phyloP scores from a whole-genome alignment of 2,797 vertebrate genomes.

The Capromys pilorides region DNA sequence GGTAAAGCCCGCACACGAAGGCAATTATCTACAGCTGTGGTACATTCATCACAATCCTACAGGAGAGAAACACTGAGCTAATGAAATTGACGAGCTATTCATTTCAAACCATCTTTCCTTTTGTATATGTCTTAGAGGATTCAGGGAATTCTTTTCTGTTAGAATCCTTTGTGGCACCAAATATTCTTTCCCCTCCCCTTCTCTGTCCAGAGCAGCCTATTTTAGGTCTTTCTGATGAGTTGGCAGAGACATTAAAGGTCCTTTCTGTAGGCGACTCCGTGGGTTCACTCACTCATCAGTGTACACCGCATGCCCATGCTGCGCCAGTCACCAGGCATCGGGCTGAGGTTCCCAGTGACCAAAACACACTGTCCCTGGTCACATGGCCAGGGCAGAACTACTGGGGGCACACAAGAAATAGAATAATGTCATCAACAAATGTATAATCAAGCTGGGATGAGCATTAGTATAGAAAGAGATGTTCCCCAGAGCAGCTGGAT shows the following conservation, averaged over 20 bases:
- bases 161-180: background rate
- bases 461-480: background rate
- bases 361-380: background rate
- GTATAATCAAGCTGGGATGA: background rate
- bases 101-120: constrained; percentile 61
- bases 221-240: constrained; percentile 4
- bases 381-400: background rate
- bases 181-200: background rate
- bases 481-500: background rate
- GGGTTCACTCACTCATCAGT: background rate
- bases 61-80: constrained; percentile 75
- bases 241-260: background rate
- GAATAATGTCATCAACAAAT: background rate
- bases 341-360: background rate
- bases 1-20: constrained; percentile 69
- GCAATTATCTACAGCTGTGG: constrained; percentile 71
- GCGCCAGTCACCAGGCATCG: background rate
- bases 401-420: background rate
- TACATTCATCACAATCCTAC: constrained; percentile 69
- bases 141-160: background rate
- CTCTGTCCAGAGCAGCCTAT: background rate
- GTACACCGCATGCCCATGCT: accelerated
- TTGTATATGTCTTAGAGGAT: background rate
- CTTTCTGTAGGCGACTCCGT: background rate
- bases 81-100: constrained; percentile 64